Percentiles rank a stretch among this genome's conserved stretches.
phyloP scores from a whole-genome alignment of 2,888 invertebrate genomes.

The Sclerodermus sp. region DNA sequence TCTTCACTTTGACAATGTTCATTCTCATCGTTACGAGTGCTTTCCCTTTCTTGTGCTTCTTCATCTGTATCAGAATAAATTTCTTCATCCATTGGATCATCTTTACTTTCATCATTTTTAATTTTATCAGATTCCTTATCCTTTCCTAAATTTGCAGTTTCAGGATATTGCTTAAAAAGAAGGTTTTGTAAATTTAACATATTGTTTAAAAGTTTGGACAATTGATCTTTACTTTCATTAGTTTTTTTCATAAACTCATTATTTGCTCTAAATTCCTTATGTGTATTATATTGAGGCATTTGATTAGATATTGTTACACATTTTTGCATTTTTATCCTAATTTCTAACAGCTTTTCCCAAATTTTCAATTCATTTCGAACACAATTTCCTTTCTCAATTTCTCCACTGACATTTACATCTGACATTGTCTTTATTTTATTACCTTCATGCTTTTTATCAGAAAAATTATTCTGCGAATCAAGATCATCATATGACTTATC shows the following conservation, averaged over 20 bases:
- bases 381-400: slow-evolving; percentile 69
- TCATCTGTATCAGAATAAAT: slow-evolving; percentile 66
- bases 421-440: slow-evolving; percentile 64
- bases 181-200: slow-evolving; percentile 65
- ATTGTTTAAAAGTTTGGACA: slow-evolving; percentile 68
- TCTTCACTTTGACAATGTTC: slow-evolving; percentile 17
- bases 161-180: slow-evolving; percentile 68
- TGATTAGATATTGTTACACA: slow-evolving; percentile 75
- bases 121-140: slow-evolving; percentile 36
- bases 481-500: slow-evolving; percentile 44
- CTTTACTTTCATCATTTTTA: slow-evolving; percentile 56
- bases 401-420: slow-evolving; percentile 61
- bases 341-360: slow-evolving; percentile 86
- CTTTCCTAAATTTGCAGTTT: slow-evolving; percentile 63
- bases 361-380: slow-evolving; percentile 72
- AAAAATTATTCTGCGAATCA: slow-evolving; percentile 48
- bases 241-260: slow-evolving; percentile 61
- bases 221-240: slow-evolving; percentile 60
- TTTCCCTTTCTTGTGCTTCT: slow-evolving; percentile 51
- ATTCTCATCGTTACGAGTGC: slow-evolving; percentile 61
- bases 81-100: slow-evolving; percentile 60
- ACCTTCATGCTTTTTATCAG: slow-evolving; percentile 47
- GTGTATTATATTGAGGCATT: slow-evolving; percentile 70
- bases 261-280: slow-evolving; percentile 58
- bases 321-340: slow-evolving; percentile 86